Conservation (phyloP, 2,797 vertebrate genomes). For the Rhodeus uyekii region DNA sequence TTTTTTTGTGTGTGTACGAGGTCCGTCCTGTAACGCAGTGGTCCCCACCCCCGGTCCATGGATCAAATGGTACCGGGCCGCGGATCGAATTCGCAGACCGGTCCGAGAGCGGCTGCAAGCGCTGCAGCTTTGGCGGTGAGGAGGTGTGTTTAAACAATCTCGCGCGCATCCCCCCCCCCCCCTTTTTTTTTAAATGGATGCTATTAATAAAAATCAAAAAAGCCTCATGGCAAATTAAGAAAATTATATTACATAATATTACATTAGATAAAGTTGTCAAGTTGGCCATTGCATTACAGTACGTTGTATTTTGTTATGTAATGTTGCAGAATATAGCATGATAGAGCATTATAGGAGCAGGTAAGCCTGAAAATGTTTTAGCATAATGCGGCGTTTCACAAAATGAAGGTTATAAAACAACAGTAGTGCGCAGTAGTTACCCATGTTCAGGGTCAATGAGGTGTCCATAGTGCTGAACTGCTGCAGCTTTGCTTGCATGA, state of each 20-base stretch:
- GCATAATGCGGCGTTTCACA: neutral
- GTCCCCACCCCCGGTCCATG: too few relatives aligned
- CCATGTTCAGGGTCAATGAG: constrained; percentile 91
- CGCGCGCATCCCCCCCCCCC: too few relatives aligned
- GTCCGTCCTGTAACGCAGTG: too few relatives aligned
- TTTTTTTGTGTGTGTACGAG: too few relatives aligned
- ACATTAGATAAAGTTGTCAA: neutral
- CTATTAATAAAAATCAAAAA: neutral
- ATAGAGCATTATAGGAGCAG: neutral
- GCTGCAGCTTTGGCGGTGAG: too few relatives aligned
- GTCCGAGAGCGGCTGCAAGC: too few relatives aligned
- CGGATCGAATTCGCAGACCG: too few relatives aligned
- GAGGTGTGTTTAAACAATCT: too few relatives aligned
- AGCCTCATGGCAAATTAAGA: neutral
- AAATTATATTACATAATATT: neutral
- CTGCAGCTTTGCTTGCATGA: constrained; percentile 86
- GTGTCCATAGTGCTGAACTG: constrained; percentile 91
- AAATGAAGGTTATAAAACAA: neutral
- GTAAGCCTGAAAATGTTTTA: neutral
- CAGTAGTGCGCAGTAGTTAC: constrained; percentile 68
- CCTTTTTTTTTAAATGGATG: too few relatives aligned
- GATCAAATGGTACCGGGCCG: too few relatives aligned
- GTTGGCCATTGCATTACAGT: neutral
- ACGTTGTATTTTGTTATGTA: neutral
- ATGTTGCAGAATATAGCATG: neutral